Conservation (phyloP, 2,888 invertebrate species). For the Cephus pulcher region DNA sequence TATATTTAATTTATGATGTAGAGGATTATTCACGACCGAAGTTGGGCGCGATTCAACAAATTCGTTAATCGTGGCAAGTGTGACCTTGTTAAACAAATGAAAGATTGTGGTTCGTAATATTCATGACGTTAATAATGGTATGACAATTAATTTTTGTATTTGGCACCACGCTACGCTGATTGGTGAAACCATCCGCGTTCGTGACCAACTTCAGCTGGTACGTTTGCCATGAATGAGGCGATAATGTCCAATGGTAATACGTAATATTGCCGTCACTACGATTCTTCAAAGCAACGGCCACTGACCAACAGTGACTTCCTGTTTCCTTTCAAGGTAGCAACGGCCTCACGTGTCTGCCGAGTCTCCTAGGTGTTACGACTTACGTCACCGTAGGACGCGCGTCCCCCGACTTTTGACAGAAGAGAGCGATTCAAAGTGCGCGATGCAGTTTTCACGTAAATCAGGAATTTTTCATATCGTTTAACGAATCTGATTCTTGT, state of each 20-base stretch:
- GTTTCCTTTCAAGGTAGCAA: conserved; percentile 7
- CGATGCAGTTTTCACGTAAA: not conserved
- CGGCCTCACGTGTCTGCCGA: not conserved
- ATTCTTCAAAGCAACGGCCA: not conserved
- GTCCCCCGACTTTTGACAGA: not conserved
- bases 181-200: too few relatives aligned
- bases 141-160: too few relatives aligned
- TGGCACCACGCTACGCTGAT: too few relatives aligned
- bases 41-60: too few relatives aligned
- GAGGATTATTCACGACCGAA: too few relatives aligned
- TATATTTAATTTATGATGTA: too few relatives aligned
- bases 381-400: not conserved
- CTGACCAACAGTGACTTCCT: not conserved
- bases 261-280: not conserved
- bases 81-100: too few relatives aligned
- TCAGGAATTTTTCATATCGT: not conserved
- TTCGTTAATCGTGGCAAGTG: too few relatives aligned
- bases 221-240: not conserved
- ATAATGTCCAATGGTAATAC: not conserved
- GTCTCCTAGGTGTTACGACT: not conserved
- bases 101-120: too few relatives aligned
- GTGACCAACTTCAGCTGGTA: too few relatives aligned
- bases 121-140: too few relatives aligned
- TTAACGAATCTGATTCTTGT: not conserved
- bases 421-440: not conserved